Evolutionary conservation across 1,140 invertebrate genomes (phyloP).

Genomic region (Drosophila busckii): DNA sequence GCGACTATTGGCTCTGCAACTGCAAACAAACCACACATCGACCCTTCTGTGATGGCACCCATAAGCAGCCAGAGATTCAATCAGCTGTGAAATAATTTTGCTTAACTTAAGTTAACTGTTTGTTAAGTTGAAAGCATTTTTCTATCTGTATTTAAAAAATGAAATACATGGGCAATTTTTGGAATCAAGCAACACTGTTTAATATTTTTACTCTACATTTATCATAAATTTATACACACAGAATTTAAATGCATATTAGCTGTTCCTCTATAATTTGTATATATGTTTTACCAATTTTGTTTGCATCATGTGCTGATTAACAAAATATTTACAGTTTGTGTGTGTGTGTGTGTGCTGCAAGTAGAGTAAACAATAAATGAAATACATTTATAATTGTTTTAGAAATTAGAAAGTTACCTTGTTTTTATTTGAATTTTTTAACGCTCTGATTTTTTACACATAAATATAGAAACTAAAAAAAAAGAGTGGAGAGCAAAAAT

Average conservation of each 20-base stretch:
- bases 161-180: constrained; percentile 36
- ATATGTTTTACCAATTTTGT: constrained; percentile 13
- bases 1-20: constrained; percentile 98
- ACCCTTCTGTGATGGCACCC: constrained; percentile 99
- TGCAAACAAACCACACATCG: constrained; percentile 97
- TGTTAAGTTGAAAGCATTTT: constrained; percentile 18
- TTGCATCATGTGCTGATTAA: too few species aligned
- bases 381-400: constrained; percentile 22
- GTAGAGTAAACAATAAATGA: not conserved
- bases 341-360: not conserved
- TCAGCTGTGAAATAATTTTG: constrained; percentile 72
- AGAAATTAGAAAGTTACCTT: constrained; percentile 59
- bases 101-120: not conserved
- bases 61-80: constrained; percentile 87
- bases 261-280: constrained; percentile 14
- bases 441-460: constrained; percentile 63
- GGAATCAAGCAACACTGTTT: constrained; percentile 60
- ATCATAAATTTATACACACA: constrained; percentile 35
- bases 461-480: constrained; percentile 68
- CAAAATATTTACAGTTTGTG: constrained; percentile 56
- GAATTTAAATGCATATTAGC: constrained; percentile 16
- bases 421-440: constrained; percentile 56
- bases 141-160: constrained; percentile 17
- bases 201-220: constrained; percentile 48
- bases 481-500: constrained; percentile 63